Evolutionary conservation across 2,113 vertebrate genomes (phyloP), one percentile per base, ranked within the genome.

Genomic region (Oreochromis spilurus): DNA sequence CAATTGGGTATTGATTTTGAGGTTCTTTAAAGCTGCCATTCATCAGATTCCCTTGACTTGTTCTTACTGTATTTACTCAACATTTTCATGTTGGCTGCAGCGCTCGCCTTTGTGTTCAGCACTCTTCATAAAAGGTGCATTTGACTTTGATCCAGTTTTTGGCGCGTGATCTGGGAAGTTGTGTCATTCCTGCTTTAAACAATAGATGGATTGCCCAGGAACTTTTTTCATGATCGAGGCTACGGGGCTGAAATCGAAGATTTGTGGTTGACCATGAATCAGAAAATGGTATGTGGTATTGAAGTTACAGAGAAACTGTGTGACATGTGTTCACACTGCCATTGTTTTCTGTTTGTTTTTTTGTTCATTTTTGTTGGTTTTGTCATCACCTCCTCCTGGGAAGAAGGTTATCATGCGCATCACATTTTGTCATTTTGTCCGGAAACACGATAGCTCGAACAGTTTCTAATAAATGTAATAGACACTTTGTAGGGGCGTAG

Each of bases 1-100:
- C 65, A n/a, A 24, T 58, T 58, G 29, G 2, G 53, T 62, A 84
- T 89, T 84, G 78, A 88, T 88, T 86, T 72, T 38, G 9, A 72
- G 62, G 70, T 67, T 60, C 13, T 81, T 83, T 36, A 57, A 40
- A 43, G n/a, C 43, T 43, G 54, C 75, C 62, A 58, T 57, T 34
- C 4, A 36, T 84, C 70, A 77, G 8, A 48, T 70, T 53, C 72
- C n/a, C 38, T 54, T 10, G 12, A 58, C 31, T 50, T 29, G 34
- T 80, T 84, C 57, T 3, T 77, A 77, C 24, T 77, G 43, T 29
- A 72, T 83, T 87, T 52, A 52, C 65, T 75, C 57, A 3, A 6
- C 6, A 4, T 78, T 89, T 72, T 40, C 34, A 31, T 36, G 54
- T n/a, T 50, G 3, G 60, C n/a, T 65, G 17, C 31, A 26, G 29